Evolutionary conservation across 1,140 invertebrate genomes (phyloP).

Genomic region (Babylonia areolata): DNA sequence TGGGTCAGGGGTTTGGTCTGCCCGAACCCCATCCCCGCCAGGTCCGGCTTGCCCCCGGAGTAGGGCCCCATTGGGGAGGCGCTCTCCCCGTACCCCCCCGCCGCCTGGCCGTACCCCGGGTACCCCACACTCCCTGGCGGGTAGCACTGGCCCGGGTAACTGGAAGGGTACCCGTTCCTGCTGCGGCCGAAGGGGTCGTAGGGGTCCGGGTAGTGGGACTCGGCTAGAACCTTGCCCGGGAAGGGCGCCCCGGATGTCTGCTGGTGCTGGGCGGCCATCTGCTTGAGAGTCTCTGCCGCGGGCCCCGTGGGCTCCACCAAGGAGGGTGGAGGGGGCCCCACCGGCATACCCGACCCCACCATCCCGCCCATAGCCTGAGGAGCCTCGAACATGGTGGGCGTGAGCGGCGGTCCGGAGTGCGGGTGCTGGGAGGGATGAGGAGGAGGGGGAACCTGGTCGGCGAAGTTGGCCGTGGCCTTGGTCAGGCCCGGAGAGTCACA

Average conservation of each 20-base stretch:
- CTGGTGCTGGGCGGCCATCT: slow-evolving; percentile 97
- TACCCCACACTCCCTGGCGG: slow-evolving; percentile 22
- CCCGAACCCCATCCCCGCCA: slow-evolving; percentile 57
- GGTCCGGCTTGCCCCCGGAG: slow-evolving; percentile 39
- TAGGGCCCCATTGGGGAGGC: slow-evolving; percentile 1
- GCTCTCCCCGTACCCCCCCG: slow-evolving; percentile 29
- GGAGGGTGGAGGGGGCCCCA: slow-evolving; percentile 44
- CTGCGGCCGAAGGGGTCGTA: slow-evolving; percentile 33
- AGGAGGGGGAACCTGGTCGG: slow-evolving; percentile 30
- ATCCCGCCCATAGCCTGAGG: slow-evolving; percentile 29
- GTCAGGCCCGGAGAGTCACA: slow-evolving; percentile 58
- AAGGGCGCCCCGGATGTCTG: slow-evolving; percentile 81
- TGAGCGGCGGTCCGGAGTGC: slow-evolving; percentile 36
- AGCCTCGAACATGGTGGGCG: slow-evolving; percentile 49
- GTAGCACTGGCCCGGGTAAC: slow-evolving; percentile 39
- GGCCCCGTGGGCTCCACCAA: slow-evolving; percentile 79
- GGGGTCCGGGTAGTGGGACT: slow-evolving; percentile 44
- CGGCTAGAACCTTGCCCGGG: slow-evolving; percentile 74
- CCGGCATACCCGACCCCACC: slow-evolving; percentile 48
- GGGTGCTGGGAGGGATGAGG: slow-evolving; percentile 29
- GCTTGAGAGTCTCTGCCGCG: slow-evolving; percentile 94
- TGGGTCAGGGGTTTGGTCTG: slow-evolving; percentile 72
- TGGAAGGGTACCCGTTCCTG: slow-evolving; percentile 40
- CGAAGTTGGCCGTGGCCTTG: slow-evolving; percentile 54
- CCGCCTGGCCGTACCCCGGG: slow-evolving; percentile 26